phyloP scores from a whole-genome alignment of 2,888 invertebrate species.

The Drosophila glabriapex region DNA sequence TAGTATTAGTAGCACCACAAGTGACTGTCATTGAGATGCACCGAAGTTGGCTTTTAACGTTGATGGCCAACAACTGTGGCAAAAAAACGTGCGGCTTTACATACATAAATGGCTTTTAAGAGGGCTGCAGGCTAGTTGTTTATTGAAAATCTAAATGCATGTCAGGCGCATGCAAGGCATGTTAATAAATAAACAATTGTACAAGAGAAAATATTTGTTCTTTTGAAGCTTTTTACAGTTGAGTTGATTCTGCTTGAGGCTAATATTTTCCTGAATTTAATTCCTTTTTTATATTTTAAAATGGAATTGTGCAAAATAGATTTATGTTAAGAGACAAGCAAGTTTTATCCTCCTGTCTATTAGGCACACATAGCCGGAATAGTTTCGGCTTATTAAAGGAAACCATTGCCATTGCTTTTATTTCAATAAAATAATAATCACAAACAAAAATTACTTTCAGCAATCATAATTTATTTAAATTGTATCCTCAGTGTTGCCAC shows the following conservation, averaged over 20 bases:
- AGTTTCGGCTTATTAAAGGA: background rate
- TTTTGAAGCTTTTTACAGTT: background rate
- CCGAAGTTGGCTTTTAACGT: slow-evolving; percentile 45
- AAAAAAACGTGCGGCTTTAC: background rate
- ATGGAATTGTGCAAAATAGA: background rate
- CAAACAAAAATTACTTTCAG: background rate
- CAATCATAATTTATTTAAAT: background rate
- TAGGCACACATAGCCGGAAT: background rate
- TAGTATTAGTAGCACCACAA: slow-evolving; percentile 27
- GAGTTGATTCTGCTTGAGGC: background rate
- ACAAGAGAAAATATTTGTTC: background rate
- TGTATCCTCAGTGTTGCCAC: background rate
- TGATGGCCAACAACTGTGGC: slow-evolving; percentile 36
- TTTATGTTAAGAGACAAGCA: background rate
- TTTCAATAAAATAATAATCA: background rate
- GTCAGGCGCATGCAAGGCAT: background rate
- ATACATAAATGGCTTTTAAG: slow-evolving; percentile 31
- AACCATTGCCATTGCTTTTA: background rate
- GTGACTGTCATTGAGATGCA: slow-evolving; percentile 47
- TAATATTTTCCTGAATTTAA: background rate
- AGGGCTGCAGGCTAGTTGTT: slow-evolving; percentile 10
- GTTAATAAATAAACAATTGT: background rate
- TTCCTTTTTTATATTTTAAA: background rate
- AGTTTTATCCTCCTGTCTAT: background rate
- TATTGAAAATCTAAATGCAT: slow-evolving; percentile 5